phyloP scores from a whole-genome alignment of 2,797 vertebrate species.

The Acanthurus leucopareius region DNA sequence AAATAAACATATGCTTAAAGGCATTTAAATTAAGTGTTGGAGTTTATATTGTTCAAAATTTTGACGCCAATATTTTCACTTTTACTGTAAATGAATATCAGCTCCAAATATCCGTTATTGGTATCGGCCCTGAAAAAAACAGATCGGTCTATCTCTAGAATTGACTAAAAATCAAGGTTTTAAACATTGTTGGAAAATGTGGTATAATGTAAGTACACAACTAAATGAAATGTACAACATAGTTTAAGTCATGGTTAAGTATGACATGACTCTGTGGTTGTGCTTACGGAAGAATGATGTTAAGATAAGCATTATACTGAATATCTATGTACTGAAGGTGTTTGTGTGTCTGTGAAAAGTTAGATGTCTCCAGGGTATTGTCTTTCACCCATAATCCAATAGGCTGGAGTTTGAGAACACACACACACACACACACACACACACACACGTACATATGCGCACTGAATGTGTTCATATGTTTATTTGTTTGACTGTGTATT shows the following conservation, averaged over 20 bases:
- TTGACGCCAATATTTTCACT: no score
- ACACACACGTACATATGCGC: conserved; percentile 1
- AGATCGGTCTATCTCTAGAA: no score
- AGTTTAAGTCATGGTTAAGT: neutral
- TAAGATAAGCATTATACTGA: neutral
- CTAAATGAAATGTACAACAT: no score
- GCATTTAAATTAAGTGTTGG: no score
- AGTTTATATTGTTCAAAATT: no score
- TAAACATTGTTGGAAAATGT: no score
- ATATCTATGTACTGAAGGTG: conserved; percentile 65
- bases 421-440: neutral
- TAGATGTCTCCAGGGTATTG: conserved; percentile 56
- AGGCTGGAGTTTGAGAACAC: conserved; percentile 59
- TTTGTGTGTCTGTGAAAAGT: conserved; percentile 65
- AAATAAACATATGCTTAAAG: no score
- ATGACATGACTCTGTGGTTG: neutral
- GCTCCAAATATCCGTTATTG: no score
- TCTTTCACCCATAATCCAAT: conserved; percentile 62
- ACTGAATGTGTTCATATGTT: conserved; percentile 15
- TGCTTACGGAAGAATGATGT: neutral
- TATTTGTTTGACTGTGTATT: conserved; percentile 15
- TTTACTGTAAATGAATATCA: no score
- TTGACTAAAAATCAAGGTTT: no score
- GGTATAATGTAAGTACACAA: no score
- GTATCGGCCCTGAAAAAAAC: no score